phyloP scores from a whole-genome alignment of 2,797 vertebrate species.

The Peromyscus aztecus region DNA sequence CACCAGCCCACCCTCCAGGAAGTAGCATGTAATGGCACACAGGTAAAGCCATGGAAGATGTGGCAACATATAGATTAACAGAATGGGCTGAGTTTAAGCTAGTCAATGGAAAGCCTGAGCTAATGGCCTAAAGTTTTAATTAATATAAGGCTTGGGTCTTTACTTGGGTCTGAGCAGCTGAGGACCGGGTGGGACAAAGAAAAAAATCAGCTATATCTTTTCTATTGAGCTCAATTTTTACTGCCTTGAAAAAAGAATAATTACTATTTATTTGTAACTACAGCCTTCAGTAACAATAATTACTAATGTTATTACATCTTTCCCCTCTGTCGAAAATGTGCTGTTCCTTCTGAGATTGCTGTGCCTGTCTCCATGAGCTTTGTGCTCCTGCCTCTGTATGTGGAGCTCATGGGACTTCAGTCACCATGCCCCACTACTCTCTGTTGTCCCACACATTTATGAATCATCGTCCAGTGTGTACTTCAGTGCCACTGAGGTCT shows the following conservation, averaged over 20 bases:
- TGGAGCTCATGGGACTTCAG: background rate
- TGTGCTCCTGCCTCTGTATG: background rate
- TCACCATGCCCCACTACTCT: background rate
- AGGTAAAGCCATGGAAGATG: too few relatives aligned
- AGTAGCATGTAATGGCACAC: too few relatives aligned
- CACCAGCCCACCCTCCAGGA: too few relatives aligned
- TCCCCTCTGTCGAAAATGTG: background rate
- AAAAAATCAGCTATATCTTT: background rate
- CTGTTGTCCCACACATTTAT: background rate
- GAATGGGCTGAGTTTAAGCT: too few relatives aligned
- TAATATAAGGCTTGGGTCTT: too few relatives aligned
- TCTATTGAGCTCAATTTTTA: constrained; percentile 20
- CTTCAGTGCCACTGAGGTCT: background rate
- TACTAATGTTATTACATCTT: background rate
- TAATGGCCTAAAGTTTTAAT: too few relatives aligned
- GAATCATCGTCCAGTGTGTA: background rate
- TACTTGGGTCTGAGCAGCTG: too few relatives aligned
- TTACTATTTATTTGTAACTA: background rate
- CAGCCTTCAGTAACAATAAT: background rate
- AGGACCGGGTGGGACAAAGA: too few relatives aligned
- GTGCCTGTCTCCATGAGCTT: background rate
- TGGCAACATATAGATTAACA: too few relatives aligned
- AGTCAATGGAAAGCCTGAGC: too few relatives aligned
- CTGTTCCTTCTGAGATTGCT: background rate
- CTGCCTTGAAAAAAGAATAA: background rate